Evolutionary conservation across 2,113 vertebrate species (phyloP).

Genomic region (Glaucomys volans): DNA sequence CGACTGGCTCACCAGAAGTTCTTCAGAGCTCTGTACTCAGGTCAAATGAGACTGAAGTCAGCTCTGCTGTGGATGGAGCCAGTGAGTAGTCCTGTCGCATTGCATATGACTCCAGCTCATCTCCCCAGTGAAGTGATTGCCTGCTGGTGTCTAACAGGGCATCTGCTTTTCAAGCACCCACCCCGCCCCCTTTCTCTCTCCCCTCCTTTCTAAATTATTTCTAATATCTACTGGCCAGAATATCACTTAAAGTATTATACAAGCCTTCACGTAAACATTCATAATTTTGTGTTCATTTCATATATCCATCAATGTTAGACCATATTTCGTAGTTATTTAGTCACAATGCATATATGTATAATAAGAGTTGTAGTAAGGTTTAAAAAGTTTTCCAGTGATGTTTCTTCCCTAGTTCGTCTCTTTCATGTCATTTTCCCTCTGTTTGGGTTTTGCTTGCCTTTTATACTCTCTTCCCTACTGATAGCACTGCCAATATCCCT

Average conservation of each 20-base stretch:
- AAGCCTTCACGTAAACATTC: too few relatives aligned
- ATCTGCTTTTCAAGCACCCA: too few relatives aligned
- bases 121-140: too few relatives aligned
- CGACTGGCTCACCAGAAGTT: neutral
- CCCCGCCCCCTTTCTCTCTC: too few relatives aligned
- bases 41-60: too few relatives aligned
- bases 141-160: too few relatives aligned
- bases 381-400: neutral
- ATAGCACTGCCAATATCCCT: too few relatives aligned
- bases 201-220: neutral
- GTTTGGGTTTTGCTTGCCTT: neutral
- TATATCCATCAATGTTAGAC: too few relatives aligned
- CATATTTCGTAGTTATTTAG: neutral
- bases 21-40: accelerated
- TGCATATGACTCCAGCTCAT: neutral
- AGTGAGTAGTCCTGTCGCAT: neutral
- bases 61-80: neutral
- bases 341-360: neutral
- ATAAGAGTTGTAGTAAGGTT: neutral
- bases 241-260: too few relatives aligned
- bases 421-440: neutral
- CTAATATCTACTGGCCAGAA: neutral
- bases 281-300: neutral
- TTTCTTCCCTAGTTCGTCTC: neutral
- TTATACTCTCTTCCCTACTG: neutral